Conservation (phyloP, 1,140 invertebrate genomes). For the Cydia strobilella region DNA sequence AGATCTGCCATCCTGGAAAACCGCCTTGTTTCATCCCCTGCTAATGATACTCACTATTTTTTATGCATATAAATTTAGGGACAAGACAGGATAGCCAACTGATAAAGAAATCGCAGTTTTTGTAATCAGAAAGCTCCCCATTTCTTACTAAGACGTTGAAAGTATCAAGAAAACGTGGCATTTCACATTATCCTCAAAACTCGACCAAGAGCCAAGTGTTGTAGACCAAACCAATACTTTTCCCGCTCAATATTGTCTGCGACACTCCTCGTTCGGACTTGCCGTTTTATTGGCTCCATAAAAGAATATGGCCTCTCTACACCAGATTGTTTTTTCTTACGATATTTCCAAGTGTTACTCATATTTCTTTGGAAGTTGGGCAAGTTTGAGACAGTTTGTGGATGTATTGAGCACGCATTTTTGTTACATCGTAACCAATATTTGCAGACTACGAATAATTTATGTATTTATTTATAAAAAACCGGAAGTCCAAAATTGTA, state of each 20-base stretch:
- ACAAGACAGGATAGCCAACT: too few relatives aligned
- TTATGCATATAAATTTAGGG: too few relatives aligned
- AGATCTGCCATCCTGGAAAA: too few relatives aligned
- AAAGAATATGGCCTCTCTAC: conserved; percentile 48
- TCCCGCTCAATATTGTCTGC: conserved; percentile 34
- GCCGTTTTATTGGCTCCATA: conserved; percentile 53
- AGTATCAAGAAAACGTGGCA: not conserved
- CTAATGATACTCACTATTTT: too few relatives aligned
- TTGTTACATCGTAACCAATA: not conserved
- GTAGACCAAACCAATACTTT: conserved; percentile 36
- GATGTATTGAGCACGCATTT: not conserved
- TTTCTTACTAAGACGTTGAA: too few relatives aligned
- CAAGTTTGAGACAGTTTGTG: not conserved
- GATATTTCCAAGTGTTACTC: conserved; percentile 41
- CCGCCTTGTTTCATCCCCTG: too few relatives aligned
- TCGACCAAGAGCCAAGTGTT: conserved; percentile 34
- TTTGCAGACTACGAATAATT: too few relatives aligned
- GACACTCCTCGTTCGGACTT: conserved; percentile 14
- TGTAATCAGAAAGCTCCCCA: too few relatives aligned
- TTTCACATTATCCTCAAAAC: not conserved
- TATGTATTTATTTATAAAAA: too few relatives aligned
- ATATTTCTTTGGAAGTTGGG: conserved; percentile 12
- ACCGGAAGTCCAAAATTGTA: too few relatives aligned
- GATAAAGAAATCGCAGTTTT: too few relatives aligned
- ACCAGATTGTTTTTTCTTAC: conserved; percentile 45